These are phyloP conservation scores for Oscheius onirici DNA, from an alignment of 2,888 invertebrate genomes.

Conservation along the genomic window DNA sequence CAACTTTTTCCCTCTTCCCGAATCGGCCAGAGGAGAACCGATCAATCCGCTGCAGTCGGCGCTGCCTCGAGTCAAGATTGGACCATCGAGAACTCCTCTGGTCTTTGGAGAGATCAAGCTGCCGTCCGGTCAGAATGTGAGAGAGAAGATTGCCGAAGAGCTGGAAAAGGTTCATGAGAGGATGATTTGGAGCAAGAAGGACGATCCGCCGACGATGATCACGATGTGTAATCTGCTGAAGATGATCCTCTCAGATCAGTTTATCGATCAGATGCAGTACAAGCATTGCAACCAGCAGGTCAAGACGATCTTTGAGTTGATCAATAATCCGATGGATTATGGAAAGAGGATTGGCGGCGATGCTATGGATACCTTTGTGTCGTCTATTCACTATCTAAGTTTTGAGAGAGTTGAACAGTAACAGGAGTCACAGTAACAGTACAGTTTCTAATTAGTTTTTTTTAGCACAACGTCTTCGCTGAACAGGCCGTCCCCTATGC, in stretches of 20 bases:
- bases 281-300: background rate
- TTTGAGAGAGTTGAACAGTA: too few species aligned
- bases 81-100: constrained; percentile 16
- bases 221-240: constrained; percentile 4
- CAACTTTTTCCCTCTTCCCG: constrained; percentile 14
- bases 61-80: constrained; percentile 11
- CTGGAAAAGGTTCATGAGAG: constrained; percentile 11
- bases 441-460: too few species aligned
- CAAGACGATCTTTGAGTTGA: constrained; percentile 8
- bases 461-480: constrained; percentile 18
- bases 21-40: background rate
- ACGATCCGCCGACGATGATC: constrained; percentile 10
- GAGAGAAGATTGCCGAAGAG: constrained; percentile 4
- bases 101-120: background rate
- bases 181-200: constrained; percentile 1
- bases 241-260: background rate
- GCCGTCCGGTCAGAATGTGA: constrained; percentile 22
- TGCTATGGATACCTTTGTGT: constrained; percentile 9
- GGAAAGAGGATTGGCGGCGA: constrained; percentile 1
- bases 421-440: too few species aligned
- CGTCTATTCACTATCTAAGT: constrained; percentile 27
- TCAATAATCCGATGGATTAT: constrained; percentile 16
- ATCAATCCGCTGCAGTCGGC: constrained; percentile 18
- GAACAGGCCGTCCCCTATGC: constrained; percentile 15
- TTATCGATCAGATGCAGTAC: constrained; percentile 16